phyloP scores from a whole-genome alignment of 92 coral and sea anemone genomes.

The Metridium senile region DNA sequence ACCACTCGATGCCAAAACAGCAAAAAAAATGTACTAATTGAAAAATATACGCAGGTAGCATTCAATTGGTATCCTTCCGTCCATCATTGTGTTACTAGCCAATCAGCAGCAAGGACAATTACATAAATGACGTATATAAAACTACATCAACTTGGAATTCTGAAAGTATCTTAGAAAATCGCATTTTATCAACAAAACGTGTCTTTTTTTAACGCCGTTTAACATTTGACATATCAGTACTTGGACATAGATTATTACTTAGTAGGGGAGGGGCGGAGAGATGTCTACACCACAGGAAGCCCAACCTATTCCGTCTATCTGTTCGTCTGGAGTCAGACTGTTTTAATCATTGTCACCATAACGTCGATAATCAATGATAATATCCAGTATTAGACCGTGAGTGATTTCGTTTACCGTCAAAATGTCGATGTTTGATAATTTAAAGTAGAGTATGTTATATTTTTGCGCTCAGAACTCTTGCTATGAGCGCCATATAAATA shows the following conservation, averaged over 20 bases:
- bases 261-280: background rate
- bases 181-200: background rate
- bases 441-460: too few species aligned
- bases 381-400: too few species aligned
- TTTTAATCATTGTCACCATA: too few species aligned
- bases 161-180: background rate
- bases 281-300: background rate
- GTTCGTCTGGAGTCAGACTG: too few species aligned
- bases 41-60: constrained; percentile 15
- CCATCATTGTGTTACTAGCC: constrained; percentile 25
- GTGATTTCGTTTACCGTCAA: too few species aligned
- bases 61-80: constrained; percentile 27
- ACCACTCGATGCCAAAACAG: background rate
- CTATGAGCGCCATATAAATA: too few species aligned
- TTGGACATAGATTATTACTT: background rate
- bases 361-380: too few species aligned
- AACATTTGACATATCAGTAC: too few species aligned
- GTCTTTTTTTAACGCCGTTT: too few species aligned
- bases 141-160: background rate
- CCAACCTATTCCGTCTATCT: too few species aligned
- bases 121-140: background rate
- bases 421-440: too few species aligned
- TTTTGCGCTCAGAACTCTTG: too few species aligned
- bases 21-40: background rate
- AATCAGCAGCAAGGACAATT: constrained; percentile 13